Base-by-base conservation (phyloP, 2,113 vertebrate species). In the Forbesichthys agassizii region DNA sequence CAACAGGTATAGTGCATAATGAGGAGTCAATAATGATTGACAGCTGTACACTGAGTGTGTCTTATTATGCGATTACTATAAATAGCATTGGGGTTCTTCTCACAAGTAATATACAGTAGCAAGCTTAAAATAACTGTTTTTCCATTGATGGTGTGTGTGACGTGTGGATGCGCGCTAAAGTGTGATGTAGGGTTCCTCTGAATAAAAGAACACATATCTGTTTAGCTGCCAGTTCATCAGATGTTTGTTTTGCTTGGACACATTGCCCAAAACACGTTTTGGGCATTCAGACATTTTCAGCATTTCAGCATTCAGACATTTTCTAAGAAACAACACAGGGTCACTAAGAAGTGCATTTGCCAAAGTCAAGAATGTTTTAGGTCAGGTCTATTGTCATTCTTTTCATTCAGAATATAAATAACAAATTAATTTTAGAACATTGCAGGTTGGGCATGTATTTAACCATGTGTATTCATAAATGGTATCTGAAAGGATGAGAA, bases 301-400 rank as follows among this genome's bases (percentile, higher is more conserved):
- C 80, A 66, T 84, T 83, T 77, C 48, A 9, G 16, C 58, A 27
- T 4, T 79, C 83, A 86, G 27, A 16, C 27, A 48, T 36, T 58
- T 27, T 58, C n/a, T 33, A 11, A 64, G 18, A 16, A 33, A 64
- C 63, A 65, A 58, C 60, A 56, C 27, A 64, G 5, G 3, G 13
- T 0, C 12, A 47, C 66, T 61, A 51, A 18, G 48, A 56, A 64
- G 75, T 9, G 8, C 27, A 51, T 58, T 65, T 74, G 33, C 78
- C 81, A 63, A 68, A 13, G 70, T 69, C 2, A 64, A 78, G 55
- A 68, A 87, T 59, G 69, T 16, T 10, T 68, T 56, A 14, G 33
- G 68, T 71, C 48, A 57, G 64, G 14, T 13, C 61, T 65, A 54
- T 73, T 61, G 11, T 16, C 14, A 73, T 75, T 75, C 57, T 68